A percentile compares a stretch with the other conserved stretches of the same genome.
phyloP scores from a whole-genome alignment of 1,140 invertebrate genomes.

The Camponotus floridanus region DNA sequence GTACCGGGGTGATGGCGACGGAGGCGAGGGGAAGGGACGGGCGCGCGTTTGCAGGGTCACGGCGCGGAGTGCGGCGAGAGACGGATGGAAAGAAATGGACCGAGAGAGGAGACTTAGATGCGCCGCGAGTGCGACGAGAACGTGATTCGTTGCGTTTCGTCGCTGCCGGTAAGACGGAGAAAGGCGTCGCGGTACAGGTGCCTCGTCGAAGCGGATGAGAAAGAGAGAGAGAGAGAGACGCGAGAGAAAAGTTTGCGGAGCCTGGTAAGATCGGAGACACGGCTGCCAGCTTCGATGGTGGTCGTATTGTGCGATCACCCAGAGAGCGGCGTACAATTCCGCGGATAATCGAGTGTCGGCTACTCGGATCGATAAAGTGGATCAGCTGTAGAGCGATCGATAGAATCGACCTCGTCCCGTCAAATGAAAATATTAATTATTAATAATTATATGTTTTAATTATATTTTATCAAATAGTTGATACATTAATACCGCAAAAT shows the following conservation, averaged over 20 bases:
- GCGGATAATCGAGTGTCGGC: conserved; percentile 33
- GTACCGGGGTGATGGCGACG: conserved; percentile 24
- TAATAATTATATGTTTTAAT: background rate
- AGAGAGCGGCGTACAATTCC: conserved; percentile 37
- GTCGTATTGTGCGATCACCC: conserved; percentile 44
- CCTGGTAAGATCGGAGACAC: conserved; percentile 16
- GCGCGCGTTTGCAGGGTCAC: conserved; percentile 26
- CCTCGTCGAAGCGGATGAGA: conserved; percentile 20
- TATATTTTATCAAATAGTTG: background rate
- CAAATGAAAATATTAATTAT: conserved; percentile 20
- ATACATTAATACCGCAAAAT: too few species aligned
- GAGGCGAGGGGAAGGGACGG: conserved; percentile 42
- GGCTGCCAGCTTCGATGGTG: conserved; percentile 47
- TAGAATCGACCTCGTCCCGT: background rate
- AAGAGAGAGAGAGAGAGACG: conserved; percentile 13
- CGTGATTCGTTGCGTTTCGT: conserved; percentile 1
- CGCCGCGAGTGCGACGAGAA: conserved; percentile 36
- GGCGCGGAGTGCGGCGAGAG: conserved; percentile 49
- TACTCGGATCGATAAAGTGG: conserved; percentile 7
- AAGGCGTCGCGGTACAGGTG: conserved; percentile 59
- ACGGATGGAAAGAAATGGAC: conserved; percentile 50
- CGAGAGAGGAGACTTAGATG: conserved; percentile 58
- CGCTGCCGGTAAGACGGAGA: conserved; percentile 47
- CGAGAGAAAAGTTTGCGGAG: conserved; percentile 50
- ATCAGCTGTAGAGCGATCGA: conserved; percentile 1